Evolutionary conservation across 2,888 invertebrate species (phyloP).

Genomic region (Mesorhabditis spiculigera): DNA sequence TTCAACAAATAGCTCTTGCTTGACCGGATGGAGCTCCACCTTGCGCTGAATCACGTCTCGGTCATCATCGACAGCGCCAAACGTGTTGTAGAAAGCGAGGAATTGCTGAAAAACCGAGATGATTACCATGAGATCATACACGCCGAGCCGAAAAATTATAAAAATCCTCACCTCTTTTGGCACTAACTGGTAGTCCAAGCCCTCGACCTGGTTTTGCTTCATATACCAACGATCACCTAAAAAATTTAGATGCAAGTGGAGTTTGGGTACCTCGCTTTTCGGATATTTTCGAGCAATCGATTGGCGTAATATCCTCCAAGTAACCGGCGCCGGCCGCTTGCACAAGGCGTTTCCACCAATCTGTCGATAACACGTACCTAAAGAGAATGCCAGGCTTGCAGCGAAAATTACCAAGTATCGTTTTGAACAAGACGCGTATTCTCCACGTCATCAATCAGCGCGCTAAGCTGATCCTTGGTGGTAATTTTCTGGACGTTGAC

Average conservation of each 20-base stretch:
- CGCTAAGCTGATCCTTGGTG: slow-evolving; percentile 15
- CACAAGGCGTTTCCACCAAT: slow-evolving; percentile 39
- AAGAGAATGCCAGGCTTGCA: not conserved
- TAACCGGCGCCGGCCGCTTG: slow-evolving; percentile 22
- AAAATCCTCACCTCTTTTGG: slow-evolving; percentile 25
- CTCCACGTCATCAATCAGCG: slow-evolving; percentile 21
- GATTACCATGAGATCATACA: not conserved
- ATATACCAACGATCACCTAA: slow-evolving; percentile 20
- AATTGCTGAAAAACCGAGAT: slow-evolving; percentile 9
- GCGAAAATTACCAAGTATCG: slow-evolving; percentile 13
- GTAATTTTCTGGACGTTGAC: too few species aligned
- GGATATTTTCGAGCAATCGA: slow-evolving; percentile 33
- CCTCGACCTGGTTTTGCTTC: slow-evolving; percentile 29
- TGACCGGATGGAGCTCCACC: slow-evolving; percentile 28
- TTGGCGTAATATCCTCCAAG: slow-evolving; percentile 26
- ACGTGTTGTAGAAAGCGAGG: slow-evolving; percentile 19
- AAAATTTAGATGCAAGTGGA: not conserved
- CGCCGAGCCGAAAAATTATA: not conserved
- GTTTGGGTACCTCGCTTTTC: not conserved
- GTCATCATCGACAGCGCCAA: slow-evolving; percentile 31
- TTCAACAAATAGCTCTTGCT: slow-evolving; percentile 28
- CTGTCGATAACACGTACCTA: slow-evolving; percentile 32
- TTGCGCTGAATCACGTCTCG: slow-evolving; percentile 37
- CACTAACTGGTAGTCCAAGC: slow-evolving; percentile 31
- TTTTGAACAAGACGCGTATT: slow-evolving; percentile 15